Evolutionary conservation across 37 sponge, comb jelly and placozoan species (phyloP), one percentile per base, ranked within the genome.

Genomic region (Hormiphora californensis): DNA sequence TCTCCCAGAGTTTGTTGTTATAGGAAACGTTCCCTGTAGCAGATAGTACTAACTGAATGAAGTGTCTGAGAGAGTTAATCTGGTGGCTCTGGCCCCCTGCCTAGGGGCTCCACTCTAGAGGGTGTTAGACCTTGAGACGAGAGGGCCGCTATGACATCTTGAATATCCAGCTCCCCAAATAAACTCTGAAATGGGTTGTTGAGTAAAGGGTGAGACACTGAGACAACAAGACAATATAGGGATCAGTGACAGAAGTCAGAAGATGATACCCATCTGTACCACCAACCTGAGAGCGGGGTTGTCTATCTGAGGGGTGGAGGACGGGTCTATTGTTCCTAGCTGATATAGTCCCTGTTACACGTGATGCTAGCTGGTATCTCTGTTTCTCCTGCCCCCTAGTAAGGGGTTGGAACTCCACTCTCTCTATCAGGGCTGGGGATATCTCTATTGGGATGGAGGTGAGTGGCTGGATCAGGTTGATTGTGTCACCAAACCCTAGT

Each of bases 401-500:
- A 9, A 73, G 38, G 0, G 81, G 81, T n/a, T 73, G 81, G 46
- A 73, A 43, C 25, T 73, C 43, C 46, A 73, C 40, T 1, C 38
- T 33, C 21, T 73, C 81, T n/a, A 73, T 1, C 46, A 43, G 81
- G 12, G 40, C 81, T 5, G 38, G 11, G 0, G 81, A 73, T 9
- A 73, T n/a, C 35, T 73, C 81, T 3, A 73, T 46, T 1, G 35
- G 40, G 4, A 73, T 73, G n/a, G 81, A 73, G 23, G 81, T 73
- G 40, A 43, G 41, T 5, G 81, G 81, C 43, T 73, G 36, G 21
- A 19, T 22, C 5, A 73, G 46, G 46, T 73, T 73, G 81, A 40
- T 36, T 4, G 81, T 73, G 19, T 73, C 81, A n/a, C 81, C 81
- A 40, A 73, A n/a, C 21, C 81, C 81, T 11, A 73, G 81, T 40